Percentiles rank a stretch among this genome's conserved stretches.
Conservation (phyloP, 2,113 vertebrate species). For the Sminthopsis crassicaudata region DNA sequence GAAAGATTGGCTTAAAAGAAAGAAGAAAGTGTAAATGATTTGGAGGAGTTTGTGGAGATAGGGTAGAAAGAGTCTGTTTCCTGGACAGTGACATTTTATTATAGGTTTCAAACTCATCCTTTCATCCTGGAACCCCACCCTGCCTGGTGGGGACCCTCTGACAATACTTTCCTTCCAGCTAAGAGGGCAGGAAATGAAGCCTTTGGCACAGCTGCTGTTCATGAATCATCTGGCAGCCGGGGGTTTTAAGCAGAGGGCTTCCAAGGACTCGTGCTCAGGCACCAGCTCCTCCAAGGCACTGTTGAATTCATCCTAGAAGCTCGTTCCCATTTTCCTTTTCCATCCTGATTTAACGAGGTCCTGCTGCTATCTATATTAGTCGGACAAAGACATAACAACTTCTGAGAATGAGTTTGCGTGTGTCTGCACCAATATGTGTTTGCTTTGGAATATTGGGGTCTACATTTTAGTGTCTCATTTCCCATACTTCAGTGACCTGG, state of each 20-base stretch:
- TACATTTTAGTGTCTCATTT: constrained; percentile 47
- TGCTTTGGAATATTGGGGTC: constrained; percentile 12
- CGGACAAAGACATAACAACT: background rate
- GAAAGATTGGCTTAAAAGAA: background rate
- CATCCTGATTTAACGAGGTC: constrained; percentile 2
- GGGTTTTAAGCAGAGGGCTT: constrained; percentile 23
- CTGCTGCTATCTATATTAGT: background rate
- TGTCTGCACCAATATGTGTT: background rate
- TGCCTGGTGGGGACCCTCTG: background rate
- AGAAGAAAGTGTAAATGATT: constrained; percentile 35
- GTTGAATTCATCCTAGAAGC: background rate
- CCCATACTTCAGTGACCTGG: constrained; percentile 30
- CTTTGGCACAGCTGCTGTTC: constrained; percentile 53
- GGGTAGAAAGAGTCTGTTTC: background rate
- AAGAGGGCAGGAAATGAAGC: constrained; percentile 67
- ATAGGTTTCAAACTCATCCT: constrained; percentile 48
- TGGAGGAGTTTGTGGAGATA: constrained; percentile 24
- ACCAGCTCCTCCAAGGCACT: background rate
- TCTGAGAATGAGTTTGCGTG: background rate
- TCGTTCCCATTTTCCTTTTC: background rate
- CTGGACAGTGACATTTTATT: constrained; percentile 43
- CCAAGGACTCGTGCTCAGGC: background rate
- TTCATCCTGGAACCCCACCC: constrained; percentile 8
- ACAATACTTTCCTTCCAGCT: constrained; percentile 62
- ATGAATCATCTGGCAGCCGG: constrained; percentile 37